Conservation (phyloP, 1,140 invertebrate genomes). For the Metopolophium dirhodum region DNA sequence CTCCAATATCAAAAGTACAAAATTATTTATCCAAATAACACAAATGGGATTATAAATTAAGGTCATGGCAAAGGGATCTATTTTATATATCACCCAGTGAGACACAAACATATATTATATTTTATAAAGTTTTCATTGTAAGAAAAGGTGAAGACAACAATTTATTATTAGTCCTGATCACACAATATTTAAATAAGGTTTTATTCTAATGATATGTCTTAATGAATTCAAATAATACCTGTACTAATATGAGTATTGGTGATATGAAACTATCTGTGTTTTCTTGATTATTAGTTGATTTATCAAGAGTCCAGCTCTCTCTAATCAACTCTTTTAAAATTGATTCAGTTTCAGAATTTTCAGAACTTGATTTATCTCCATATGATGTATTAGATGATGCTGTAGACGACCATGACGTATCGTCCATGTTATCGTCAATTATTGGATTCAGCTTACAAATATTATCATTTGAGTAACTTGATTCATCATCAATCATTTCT, state of each 20-base stretch:
- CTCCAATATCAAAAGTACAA: background rate
- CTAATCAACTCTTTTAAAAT: background rate
- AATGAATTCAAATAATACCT: conserved; percentile 1
- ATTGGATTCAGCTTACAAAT: background rate
- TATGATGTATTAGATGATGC: background rate
- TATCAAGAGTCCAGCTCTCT: background rate
- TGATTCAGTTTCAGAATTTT: conserved; percentile 20
- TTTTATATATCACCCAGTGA: background rate
- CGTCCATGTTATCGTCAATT: conserved; percentile 9
- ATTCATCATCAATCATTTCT: background rate
- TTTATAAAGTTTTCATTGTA: background rate
- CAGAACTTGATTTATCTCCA: background rate
- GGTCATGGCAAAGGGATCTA: background rate
- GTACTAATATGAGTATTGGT: conserved; percentile 37
- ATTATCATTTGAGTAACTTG: background rate
- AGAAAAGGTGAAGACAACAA: background rate
- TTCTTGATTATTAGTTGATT: background rate
- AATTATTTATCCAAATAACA: background rate
- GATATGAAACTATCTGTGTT: background rate
- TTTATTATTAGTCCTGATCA: background rate
- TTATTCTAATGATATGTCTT: background rate
- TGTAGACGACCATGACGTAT: conserved; percentile 23
- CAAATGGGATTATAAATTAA: background rate
- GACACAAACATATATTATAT: background rate
- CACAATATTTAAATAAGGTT: background rate